A percentile compares a stretch with the other conserved stretches of the same genome.
phyloP scores from a whole-genome alignment of 2,888 invertebrate species.

The Caenorhabditis sp. region DNA sequence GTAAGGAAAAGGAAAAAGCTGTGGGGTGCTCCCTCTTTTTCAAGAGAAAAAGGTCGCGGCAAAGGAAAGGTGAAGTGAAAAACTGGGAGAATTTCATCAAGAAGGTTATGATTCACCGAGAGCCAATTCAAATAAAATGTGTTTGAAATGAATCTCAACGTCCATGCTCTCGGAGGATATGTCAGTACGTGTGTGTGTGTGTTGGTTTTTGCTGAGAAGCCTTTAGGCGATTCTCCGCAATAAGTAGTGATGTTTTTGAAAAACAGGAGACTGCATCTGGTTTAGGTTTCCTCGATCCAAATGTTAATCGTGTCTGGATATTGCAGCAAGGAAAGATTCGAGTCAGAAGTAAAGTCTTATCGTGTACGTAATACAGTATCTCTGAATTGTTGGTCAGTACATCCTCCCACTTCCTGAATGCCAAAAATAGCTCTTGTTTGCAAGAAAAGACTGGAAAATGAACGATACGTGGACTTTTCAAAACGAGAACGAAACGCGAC shows the following conservation, averaged over 20 bases:
- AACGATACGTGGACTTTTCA: slow-evolving; percentile 12
- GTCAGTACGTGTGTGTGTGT: background rate
- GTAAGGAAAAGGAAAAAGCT: slow-evolving; percentile 1
- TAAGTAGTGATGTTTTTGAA: slow-evolving; percentile 17
- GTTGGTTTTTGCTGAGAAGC: slow-evolving; percentile 11
- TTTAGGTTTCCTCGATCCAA: background rate
- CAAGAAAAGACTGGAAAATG: background rate
- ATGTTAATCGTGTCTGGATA: background rate
- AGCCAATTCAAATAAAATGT: background rate
- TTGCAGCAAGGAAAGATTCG: background rate
- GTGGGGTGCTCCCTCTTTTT: background rate
- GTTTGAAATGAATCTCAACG: background rate
- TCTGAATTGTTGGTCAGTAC: too few species aligned
- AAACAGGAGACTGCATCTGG: slow-evolving; percentile 13
- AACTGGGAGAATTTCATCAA: background rate
- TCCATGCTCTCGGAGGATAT: background rate
- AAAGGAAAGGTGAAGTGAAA: background rate
- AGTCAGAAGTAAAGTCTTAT: background rate
- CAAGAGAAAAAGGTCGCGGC: slow-evolving; percentile 3
- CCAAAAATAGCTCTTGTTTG: too few species aligned
- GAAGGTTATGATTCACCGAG: background rate
- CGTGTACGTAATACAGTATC: too few species aligned
- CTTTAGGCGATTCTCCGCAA: slow-evolving; percentile 16
- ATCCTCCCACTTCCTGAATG: background rate
- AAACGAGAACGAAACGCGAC: slow-evolving; percentile 21